Evolutionary conservation across 2,888 invertebrate genomes (phyloP).

Genomic region (Agonopterix heracliana): DNA sequence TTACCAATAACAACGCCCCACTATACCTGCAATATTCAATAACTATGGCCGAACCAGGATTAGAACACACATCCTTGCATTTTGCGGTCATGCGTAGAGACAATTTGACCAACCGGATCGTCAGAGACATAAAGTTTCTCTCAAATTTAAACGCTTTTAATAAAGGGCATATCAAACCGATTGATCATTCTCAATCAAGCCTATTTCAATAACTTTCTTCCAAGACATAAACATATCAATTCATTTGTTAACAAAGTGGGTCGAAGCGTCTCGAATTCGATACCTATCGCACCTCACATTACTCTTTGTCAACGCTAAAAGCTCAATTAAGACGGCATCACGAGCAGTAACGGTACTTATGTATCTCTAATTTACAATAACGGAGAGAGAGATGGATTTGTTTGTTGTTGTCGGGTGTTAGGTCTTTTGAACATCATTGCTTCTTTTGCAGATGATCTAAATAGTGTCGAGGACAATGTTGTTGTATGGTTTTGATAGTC

Average conservation of each 20-base stretch:
- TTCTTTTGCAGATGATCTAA: too few species aligned
- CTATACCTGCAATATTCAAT: too few species aligned
- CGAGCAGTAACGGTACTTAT: constrained; percentile 24
- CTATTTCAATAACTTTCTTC: constrained; percentile 1
- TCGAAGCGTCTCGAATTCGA: constrained; percentile 27
- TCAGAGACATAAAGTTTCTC: too few species aligned
- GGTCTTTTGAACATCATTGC: too few species aligned
- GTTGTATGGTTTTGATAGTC: too few species aligned
- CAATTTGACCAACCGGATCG: too few species aligned
- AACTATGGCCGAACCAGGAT: too few species aligned
- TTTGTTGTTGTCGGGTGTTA: background rate
- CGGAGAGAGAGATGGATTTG: constrained; percentile 8
- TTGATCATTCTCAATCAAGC: constrained; percentile 4
- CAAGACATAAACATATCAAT: constrained; percentile 23
- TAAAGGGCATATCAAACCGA: constrained; percentile 2
- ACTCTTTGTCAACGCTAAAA: constrained; percentile 54
- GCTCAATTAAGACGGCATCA: constrained; percentile 49
- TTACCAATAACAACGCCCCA: too few species aligned
- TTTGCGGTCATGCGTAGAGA: too few species aligned
- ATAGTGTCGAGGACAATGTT: too few species aligned
- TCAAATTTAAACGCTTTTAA: background rate
- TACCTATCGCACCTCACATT: constrained; percentile 38
- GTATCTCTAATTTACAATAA: constrained; percentile 17
- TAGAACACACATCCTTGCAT: too few species aligned
- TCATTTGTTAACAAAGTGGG: constrained; percentile 28